These are phyloP conservation scores for Synergus japonicus DNA, from an alignment of 2,888 invertebrate species.

Conservation along the genomic window DNA sequence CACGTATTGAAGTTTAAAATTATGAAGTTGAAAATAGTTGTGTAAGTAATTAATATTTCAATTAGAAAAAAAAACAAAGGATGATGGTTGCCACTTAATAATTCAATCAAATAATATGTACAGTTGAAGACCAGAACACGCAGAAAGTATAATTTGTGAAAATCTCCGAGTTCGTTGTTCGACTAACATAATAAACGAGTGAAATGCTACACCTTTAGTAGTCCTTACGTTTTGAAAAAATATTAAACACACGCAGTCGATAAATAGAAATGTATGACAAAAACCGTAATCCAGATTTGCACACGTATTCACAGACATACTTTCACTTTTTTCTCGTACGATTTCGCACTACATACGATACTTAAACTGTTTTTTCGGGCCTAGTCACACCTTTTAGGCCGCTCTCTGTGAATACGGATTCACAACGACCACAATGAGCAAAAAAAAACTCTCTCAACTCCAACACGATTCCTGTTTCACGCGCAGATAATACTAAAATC, in stretches of 20 bases:
- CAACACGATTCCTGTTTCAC: not conserved
- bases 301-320: slow-evolving; percentile 49
- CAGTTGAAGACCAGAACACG: not conserved
- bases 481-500: slow-evolving; percentile 47
- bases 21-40: not conserved
- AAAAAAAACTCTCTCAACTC: not conserved
- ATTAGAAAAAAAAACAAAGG: not conserved
- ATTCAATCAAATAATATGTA: slow-evolving; percentile 7
- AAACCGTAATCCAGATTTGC: slow-evolving; percentile 53
- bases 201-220: not conserved
- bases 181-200: not conserved
- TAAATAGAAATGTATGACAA: slow-evolving; percentile 65
- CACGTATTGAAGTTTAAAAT: too few relatives aligned
- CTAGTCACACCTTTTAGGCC: not conserved
- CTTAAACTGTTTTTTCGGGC: slow-evolving; percentile 23
- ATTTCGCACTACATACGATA: slow-evolving; percentile 14
- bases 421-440: not conserved
- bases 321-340: slow-evolving; percentile 44
- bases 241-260: slow-evolving; percentile 69
- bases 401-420: not conserved
- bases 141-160: not conserved
- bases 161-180: slow-evolving; percentile 33
- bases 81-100: not conserved
- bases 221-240: slow-evolving; percentile 63
- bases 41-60: not conserved